Conservation (phyloP, 2,797 vertebrate species). For the Calcarius lapponicus region DNA sequence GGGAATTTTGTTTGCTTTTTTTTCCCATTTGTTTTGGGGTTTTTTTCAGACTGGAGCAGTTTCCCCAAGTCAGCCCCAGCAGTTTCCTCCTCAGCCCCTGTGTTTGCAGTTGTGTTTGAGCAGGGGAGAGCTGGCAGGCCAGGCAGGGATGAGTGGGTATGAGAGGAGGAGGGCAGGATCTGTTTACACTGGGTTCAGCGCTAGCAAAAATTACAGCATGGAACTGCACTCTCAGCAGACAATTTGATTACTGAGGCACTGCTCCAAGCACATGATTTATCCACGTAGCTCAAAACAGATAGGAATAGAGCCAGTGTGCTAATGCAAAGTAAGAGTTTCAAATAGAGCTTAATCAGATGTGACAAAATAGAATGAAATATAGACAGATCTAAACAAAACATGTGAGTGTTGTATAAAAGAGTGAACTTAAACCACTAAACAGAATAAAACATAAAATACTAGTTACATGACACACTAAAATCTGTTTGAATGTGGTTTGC, state of each 20-base stretch:
- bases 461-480: not conserved
- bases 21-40: not conserved
- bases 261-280: constrained; percentile 59
- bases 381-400: constrained; percentile 38
- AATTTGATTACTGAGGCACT: constrained; percentile 52
- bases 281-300: constrained; percentile 28
- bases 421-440: not conserved
- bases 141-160: not conserved
- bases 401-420: not conserved
- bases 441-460: constrained; percentile 12
- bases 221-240: constrained; percentile 63
- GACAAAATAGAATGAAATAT: constrained; percentile 44
- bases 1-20: not conserved
- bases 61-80: not conserved
- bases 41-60: not conserved
- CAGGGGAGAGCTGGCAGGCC: not conserved
- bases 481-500: constrained; percentile 7
- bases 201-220: constrained; percentile 36
- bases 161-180: constrained; percentile 42
- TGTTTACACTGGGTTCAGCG: constrained; percentile 43
- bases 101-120: not conserved
- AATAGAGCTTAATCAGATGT: constrained; percentile 48
- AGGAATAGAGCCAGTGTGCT: constrained; percentile 33
- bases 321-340: constrained; percentile 31
- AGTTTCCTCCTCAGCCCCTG: not conserved